Conservation (phyloP, 2,797 vertebrate genomes). For the Catamblyrhynchus diadema region DNA sequence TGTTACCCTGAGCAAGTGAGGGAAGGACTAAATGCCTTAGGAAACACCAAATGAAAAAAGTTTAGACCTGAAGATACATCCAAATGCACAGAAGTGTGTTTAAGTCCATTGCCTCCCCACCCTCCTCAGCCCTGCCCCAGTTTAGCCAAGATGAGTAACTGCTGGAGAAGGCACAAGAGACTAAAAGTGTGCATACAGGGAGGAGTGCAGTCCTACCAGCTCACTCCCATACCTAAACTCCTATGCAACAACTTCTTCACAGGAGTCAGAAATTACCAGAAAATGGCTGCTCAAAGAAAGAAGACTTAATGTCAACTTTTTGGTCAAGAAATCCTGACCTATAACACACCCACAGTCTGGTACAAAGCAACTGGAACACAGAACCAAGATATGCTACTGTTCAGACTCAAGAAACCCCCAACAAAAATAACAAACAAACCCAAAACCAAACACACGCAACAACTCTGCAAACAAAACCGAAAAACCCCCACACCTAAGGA, state of each 20-base stretch:
- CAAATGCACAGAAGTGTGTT: neutral
- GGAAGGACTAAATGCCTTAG: neutral
- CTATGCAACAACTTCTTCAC: neutral
- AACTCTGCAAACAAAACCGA: neutral
- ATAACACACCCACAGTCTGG: neutral
- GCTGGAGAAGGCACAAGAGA: constrained; percentile 8
- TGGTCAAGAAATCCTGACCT: neutral
- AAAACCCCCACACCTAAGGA: neutral
- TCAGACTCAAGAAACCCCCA: neutral
- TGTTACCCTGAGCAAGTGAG: neutral
- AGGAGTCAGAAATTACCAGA: neutral
- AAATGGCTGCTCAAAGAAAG: neutral
- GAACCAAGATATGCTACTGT: neutral
- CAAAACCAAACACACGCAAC: accelerated
- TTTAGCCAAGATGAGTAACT: constrained; percentile 45
- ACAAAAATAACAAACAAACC: neutral
- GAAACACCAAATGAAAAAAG: neutral
- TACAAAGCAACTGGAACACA: neutral
- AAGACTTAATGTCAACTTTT: neutral
- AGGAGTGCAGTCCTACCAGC: constrained; percentile 36
- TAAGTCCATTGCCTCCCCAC: neutral
- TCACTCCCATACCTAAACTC: constrained; percentile 7
- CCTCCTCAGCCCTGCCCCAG: neutral
- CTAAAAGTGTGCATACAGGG: constrained; percentile 28
- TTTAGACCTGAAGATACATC: neutral